Base-by-base conservation (phyloP, 2,797 vertebrate species). In the Choloepus didactylus region DNA sequence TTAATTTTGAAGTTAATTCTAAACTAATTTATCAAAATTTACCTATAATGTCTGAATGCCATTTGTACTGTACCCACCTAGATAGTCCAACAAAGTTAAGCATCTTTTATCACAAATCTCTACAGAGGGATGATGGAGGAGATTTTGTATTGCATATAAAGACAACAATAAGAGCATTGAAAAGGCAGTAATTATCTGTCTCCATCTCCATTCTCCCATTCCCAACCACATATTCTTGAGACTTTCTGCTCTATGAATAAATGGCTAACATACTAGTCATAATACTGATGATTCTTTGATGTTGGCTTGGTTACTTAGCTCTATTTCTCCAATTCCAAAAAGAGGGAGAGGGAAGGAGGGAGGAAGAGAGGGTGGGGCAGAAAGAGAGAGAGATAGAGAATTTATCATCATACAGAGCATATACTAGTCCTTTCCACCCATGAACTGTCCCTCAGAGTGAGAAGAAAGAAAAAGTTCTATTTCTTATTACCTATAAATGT, bases 401-500 rank as follows among this genome's bases (percentile, higher is more conserved):
- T 0, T 16, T 72, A 95, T 41, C 21, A 64, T 60, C 35, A 2
- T 46, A 60, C 11, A 9, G 0, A 90, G 70, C 35, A 44, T 10
- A 25, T 41, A 27, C 56, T 67, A 62, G n/a, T 0, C 23, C 10
- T 11, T 16, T 7, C 11, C 3, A 12, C 8, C 35, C 4, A 6
- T 31, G 29, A 31, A 27, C 9, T 41, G 5, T 64, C 38, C 49
- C 23, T 62, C 18, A 41, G 29, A 83, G 25, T 9, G 21, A 31
- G 10, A 81, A 83, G 5, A 73, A 56, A 85, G 15, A 11, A 64
- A 67, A 79, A 80, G 27, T 54, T 87, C 62, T 35, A 15, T n/a
- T 60, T 72, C 77, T 85, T n/a, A 31, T 94, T 81, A 46, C 7
- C n/a, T 76, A 21, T 46, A 83, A 46, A n/a, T 86, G n/a, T 25